phyloP scores from a whole-genome alignment of 2,797 vertebrate genomes.

The Falco berigora region DNA sequence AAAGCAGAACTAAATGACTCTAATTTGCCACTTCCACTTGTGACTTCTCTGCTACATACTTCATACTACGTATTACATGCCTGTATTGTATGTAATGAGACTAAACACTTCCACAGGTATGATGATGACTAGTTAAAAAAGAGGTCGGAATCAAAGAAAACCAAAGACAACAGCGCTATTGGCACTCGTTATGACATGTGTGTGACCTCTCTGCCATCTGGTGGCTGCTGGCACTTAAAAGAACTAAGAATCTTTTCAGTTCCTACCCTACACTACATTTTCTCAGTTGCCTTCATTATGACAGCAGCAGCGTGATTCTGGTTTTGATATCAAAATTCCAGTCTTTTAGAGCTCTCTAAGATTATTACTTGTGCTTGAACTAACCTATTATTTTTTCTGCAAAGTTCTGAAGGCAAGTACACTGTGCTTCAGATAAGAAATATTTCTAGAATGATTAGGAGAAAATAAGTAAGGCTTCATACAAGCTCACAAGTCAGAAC shows the following conservation, averaged over 20 bases:
- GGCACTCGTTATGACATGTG: rapidly evolving
- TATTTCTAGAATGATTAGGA: neutral
- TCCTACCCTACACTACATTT: neutral
- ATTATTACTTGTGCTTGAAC: neutral
- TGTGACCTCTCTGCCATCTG: neutral
- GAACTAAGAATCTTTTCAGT: neutral
- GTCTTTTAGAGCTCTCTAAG: neutral
- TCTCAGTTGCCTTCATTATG: rapidly evolving
- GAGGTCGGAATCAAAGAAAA: neutral
- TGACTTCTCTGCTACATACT: neutral
- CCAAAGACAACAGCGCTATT: rapidly evolving
- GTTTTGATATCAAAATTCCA: neutral
- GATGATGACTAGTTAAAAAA: neutral
- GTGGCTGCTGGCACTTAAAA: neutral
- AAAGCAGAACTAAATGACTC: neutral
- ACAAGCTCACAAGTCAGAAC: neutral
- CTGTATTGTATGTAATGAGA: neutral
- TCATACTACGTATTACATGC: neutral
- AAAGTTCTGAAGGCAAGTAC: neutral
- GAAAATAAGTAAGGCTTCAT: neutral
- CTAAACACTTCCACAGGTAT: neutral
- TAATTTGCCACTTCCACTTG: neutral
- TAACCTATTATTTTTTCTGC: neutral
- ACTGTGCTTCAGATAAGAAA: neutral
- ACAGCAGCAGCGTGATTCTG: neutral